Conservation (phyloP, 2,888 invertebrate genomes). For the Halocaridina rubra region DNA sequence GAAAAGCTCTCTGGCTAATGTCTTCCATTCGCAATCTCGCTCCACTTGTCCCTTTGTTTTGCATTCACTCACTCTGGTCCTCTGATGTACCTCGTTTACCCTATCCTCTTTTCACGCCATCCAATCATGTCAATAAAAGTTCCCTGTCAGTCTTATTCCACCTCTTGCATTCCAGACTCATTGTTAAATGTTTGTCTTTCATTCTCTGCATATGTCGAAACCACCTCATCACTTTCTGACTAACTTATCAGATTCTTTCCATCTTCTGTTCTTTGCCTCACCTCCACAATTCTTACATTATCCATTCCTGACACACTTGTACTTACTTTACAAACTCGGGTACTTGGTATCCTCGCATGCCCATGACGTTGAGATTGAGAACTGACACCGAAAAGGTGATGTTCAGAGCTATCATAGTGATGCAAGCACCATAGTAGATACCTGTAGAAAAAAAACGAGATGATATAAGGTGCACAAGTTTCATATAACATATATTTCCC, state of each 20-base stretch:
- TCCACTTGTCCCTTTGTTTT: too few relatives aligned
- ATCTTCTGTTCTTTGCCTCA: neutral
- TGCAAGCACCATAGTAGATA: constrained; percentile 56
- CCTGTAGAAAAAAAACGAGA: too few relatives aligned
- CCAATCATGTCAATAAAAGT: too few relatives aligned
- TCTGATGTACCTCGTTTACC: too few relatives aligned
- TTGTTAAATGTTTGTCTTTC: neutral
- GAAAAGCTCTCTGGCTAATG: too few relatives aligned
- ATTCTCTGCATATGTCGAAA: neutral
- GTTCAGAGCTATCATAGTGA: constrained; percentile 50
- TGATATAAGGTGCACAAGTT: too few relatives aligned
- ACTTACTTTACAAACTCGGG: constrained; percentile 29
- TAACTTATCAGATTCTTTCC: neutral
- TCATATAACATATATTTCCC: too few relatives aligned
- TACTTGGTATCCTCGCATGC: constrained; percentile 43
- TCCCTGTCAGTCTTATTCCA: neutral
- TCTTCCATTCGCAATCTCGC: too few relatives aligned
- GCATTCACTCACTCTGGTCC: too few relatives aligned
- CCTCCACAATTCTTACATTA: too few relatives aligned
- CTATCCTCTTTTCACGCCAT: too few relatives aligned
- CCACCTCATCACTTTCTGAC: neutral
- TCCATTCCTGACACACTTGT: neutral
- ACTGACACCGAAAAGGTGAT: constrained; percentile 45
- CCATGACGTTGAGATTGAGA: constrained; percentile 48
- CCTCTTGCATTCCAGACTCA: neutral